phyloP scores from a whole-genome alignment of 2,113 vertebrate genomes.

The Galemys pyrenaicus region DNA sequence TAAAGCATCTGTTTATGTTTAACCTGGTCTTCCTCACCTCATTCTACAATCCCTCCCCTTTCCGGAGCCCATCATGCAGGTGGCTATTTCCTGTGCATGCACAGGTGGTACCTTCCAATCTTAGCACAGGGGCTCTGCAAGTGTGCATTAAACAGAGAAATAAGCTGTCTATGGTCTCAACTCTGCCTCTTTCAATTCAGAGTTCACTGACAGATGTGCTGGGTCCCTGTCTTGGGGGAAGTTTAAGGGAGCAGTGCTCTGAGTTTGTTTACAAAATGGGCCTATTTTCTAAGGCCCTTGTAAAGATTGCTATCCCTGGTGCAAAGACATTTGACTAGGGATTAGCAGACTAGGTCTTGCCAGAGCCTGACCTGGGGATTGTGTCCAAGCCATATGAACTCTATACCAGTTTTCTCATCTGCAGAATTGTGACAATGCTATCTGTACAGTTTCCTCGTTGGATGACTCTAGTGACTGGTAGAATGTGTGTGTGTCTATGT shows the following conservation, averaged over 20 bases:
- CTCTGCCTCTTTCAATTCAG: not conserved
- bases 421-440: not conserved
- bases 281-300: not conserved
- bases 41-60: not conserved
- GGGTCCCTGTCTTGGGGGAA: not conserved
- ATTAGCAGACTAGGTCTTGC: not conserved
- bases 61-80: not conserved
- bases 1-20: not conserved
- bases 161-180: not conserved
- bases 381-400: fast-evolving
- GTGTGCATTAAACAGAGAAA: not conserved
- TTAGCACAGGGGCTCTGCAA: not conserved
- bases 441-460: not conserved
- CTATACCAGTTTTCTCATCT: not conserved
- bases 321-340: not conserved
- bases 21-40: not conserved
- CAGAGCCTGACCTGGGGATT: not conserved
- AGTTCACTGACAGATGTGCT: not conserved
- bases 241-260: not conserved
- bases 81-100: not conserved
- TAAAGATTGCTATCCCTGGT: not conserved
- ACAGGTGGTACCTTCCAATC: not conserved
- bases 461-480: not conserved
- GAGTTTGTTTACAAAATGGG: not conserved
- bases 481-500: not conserved